phyloP scores from a whole-genome alignment of 2,113 vertebrate species.

The Rhizomys pruinosus region DNA sequence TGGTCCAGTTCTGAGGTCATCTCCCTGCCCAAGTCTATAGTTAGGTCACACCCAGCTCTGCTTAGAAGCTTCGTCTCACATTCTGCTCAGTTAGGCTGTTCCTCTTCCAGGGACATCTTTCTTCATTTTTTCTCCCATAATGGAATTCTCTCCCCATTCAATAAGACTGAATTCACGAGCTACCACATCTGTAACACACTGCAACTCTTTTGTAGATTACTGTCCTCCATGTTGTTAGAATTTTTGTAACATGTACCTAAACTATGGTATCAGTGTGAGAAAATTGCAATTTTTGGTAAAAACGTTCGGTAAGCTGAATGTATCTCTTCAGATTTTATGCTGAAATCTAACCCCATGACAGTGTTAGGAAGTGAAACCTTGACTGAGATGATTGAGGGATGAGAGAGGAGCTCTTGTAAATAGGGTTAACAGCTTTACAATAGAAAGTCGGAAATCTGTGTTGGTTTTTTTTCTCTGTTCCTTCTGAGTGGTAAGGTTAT shows the following conservation, averaged over 20 bases:
- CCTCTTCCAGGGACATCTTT: not conserved
- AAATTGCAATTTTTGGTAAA: not conserved
- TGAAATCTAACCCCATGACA: not conserved
- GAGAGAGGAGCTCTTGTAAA: not conserved
- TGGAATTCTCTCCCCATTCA: not conserved
- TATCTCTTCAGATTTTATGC: not conserved
- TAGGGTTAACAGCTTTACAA: not conserved
- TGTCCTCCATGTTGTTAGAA: not conserved
- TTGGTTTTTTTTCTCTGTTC: not conserved
- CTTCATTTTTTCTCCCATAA: not conserved
- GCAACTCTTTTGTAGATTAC: not conserved
- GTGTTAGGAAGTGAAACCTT: not conserved
- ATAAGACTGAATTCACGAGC: not conserved
- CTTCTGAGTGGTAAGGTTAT: not conserved
- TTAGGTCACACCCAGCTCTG: not conserved
- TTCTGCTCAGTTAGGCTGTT: not conserved
- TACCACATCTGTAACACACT: not conserved
- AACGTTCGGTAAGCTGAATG: not conserved
- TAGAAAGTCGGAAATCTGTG: not conserved
- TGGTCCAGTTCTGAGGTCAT: not conserved
- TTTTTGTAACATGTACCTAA: not conserved
- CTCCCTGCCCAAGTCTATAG: not conserved
- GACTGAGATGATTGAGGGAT: too few species aligned
- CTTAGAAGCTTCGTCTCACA: not conserved
- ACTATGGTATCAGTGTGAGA: not conserved